These are phyloP conservation scores for Hypena proboscidalis DNA, from an alignment of 2,888 invertebrate species.

Conservation along the genomic window DNA sequence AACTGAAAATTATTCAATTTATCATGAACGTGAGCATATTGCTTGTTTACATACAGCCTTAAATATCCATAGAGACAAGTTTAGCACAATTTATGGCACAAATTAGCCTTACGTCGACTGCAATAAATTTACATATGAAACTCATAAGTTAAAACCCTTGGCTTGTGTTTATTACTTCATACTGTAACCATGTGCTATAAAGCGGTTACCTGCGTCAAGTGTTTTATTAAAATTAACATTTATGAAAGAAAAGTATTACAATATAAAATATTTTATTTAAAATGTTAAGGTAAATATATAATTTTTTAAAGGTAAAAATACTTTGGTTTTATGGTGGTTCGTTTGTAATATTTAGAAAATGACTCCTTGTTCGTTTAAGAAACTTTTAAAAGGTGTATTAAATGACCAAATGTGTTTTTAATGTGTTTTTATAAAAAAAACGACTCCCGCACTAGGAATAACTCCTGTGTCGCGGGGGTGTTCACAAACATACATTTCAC, in stretches of 20 bases:
- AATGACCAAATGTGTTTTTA: too few species aligned
- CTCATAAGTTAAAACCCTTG: slow-evolving; percentile 75
- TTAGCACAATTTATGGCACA: slow-evolving; percentile 75
- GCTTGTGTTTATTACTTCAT: slow-evolving; percentile 53
- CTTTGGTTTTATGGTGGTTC: too few species aligned
- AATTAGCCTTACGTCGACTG: slow-evolving; percentile 77
- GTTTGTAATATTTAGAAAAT: too few species aligned
- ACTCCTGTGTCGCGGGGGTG: too few species aligned
- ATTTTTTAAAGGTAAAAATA: too few species aligned
- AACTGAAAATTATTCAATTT: slow-evolving; percentile 3
- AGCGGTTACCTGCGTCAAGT: slow-evolving; percentile 32
- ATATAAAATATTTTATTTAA: slow-evolving; percentile 3
- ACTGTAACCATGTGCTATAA: slow-evolving; percentile 34
- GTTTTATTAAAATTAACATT: slow-evolving; percentile 25
- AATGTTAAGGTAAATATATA: too few species aligned
- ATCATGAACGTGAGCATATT: slow-evolving; percentile 48
- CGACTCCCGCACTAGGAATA: too few species aligned
- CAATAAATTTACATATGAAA: slow-evolving; percentile 83
- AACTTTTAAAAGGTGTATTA: too few species aligned
- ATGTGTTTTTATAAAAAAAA: too few species aligned
- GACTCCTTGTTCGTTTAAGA: too few species aligned
- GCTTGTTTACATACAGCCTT: slow-evolving; percentile 59
- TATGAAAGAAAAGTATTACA: slow-evolving; percentile 17
- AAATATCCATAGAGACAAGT: slow-evolving; percentile 70
- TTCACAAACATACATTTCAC: too few species aligned